Base-by-base conservation (phyloP, 2,113 vertebrate species). In the Pavo muticus region DNA sequence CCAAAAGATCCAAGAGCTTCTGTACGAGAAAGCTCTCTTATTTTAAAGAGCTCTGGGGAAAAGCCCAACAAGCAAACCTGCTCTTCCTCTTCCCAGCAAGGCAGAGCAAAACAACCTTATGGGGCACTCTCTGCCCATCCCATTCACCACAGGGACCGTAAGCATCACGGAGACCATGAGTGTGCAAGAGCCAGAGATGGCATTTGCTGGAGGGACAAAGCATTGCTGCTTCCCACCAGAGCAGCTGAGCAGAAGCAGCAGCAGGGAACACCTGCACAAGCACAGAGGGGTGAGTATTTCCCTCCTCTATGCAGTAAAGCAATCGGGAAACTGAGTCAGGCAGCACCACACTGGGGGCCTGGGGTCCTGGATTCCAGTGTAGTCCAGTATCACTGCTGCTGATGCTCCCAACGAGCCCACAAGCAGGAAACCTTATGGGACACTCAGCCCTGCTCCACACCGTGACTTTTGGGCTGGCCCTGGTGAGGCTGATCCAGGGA, bases 181-280 rank as follows among this genome's bases (percentile, higher is more conserved):
- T n/a, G 40, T 1, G 1, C 0, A 2, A 23, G n/a, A 47, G 67
- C 29, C 0, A 3, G 70, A 27, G 6, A 12, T 4, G 19, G 42
- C 0, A 2, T 35, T 64, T 32, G 48, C 74, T 3, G 48, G 76
- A 68, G 14, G 59, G n/a, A 64, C 30, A 60, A 87, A 84, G 64
- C 40, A 24, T 1, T 10, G 6, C 21, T 7, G 23, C 27, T 44
- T 44, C 76, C 35, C 69, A n/a, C 18, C 2, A 16, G n/a, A 1
- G 8, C 35, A 27, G 60, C 24, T 14, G 3, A 40, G 37, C 69
- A 7, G 56, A 47, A 80, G 39, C 21, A 25, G 56, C 23, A 23
- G 64, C 7, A 67, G 59, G 35, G 35, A 69, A 21, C 54, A 14
- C 4, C 64, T 10, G 47, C 15, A 25, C 39, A 11, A 42, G 32